Base-by-base conservation (phyloP, 2,113 vertebrate genomes). In the Macquaria australasica region DNA sequence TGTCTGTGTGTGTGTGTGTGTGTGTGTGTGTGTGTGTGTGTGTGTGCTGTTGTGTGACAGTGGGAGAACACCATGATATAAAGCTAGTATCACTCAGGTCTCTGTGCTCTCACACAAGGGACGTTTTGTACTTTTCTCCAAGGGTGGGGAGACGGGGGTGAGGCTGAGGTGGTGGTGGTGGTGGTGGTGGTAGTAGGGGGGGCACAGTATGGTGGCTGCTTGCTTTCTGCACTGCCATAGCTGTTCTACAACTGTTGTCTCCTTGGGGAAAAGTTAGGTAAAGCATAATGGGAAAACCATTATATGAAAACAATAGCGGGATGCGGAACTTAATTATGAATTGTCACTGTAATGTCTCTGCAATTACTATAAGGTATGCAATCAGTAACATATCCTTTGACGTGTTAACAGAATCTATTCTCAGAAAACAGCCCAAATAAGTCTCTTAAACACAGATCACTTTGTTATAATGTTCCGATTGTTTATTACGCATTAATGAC, bases 61-160 rank as follows among this genome's bases (percentile, higher is more conserved):
- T 90, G 81, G 79, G 85, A 93, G 93, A 95, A 90, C 85, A 93
- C 89, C 83, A 89, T 89, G 88, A 94, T 92, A 93, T 94, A 88
- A 92, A 92, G 86, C 85, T 34, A 78, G 86, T 87, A 88, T 94
- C 92, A 94, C 87, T 94, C 91, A 89, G 92, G 89, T 92, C 93
- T 93, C 93, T 93, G 93, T 95, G 91, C 92, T 90, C 86, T 75
- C 82, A 87, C 87, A 95, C 93, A 95, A 94, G 91, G 89, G 89
- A 91, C 87, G 64, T 93, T 94, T 94, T 96, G 93, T 96, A 88
- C 88, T 89, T 88, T 93, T 73, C 69, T 86, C 69, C 53, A 56
- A 86, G 84, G 91, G 86, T 77, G 81, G 88, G 89, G 88, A 79
- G 81, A 80, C 7, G 8, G 82, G 72, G 80, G 34, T 53, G 69